These are phyloP conservation scores for Ennomos fuscantarius DNA, from an alignment of 2,888 invertebrate genomes.

Conservation along the genomic window DNA sequence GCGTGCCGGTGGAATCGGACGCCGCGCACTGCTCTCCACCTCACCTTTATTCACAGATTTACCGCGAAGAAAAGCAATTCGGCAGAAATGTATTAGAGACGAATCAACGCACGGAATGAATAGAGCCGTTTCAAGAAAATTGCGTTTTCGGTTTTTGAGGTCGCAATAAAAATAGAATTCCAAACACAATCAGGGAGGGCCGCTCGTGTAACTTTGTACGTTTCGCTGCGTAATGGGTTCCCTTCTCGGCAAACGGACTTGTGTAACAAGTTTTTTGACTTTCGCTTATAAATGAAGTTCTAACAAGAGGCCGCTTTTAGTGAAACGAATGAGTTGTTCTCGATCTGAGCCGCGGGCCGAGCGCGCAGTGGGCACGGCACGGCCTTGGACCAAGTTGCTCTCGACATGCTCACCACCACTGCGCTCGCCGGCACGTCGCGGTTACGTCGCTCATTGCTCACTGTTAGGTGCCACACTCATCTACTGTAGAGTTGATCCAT, in stretches of 20 bases:
- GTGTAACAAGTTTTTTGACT: constrained; percentile 39
- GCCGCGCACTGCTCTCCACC: constrained; percentile 3
- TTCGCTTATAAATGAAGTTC: constrained; percentile 38
- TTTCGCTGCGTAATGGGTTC: constrained; percentile 18
- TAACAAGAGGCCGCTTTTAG: constrained; percentile 36
- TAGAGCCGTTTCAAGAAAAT: constrained; percentile 31
- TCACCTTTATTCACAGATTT: constrained; percentile 15
- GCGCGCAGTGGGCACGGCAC: constrained; percentile 23
- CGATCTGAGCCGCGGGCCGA: constrained; percentile 10
- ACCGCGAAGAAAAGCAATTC: constrained; percentile 21
- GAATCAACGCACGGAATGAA: constrained; percentile 31
- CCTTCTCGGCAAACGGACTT: constrained; percentile 26
- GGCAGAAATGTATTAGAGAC: constrained; percentile 20
- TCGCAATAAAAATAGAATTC: constrained; percentile 35
- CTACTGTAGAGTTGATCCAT: too few species aligned
- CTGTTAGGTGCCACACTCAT: too few species aligned
- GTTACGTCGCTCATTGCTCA: too few species aligned
- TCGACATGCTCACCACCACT: too few species aligned
- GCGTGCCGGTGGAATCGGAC: constrained; percentile 3
- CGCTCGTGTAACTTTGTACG: constrained; percentile 16
- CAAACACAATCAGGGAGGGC: constrained; percentile 24
- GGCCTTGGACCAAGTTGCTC: constrained; percentile 18
- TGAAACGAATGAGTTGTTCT: constrained; percentile 36
- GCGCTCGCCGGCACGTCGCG: too few species aligned
- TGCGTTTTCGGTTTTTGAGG: constrained; percentile 34